These are phyloP conservation scores for Lomographa bimaculata DNA, from an alignment of 2,888 invertebrate genomes.

Conservation along the genomic window DNA sequence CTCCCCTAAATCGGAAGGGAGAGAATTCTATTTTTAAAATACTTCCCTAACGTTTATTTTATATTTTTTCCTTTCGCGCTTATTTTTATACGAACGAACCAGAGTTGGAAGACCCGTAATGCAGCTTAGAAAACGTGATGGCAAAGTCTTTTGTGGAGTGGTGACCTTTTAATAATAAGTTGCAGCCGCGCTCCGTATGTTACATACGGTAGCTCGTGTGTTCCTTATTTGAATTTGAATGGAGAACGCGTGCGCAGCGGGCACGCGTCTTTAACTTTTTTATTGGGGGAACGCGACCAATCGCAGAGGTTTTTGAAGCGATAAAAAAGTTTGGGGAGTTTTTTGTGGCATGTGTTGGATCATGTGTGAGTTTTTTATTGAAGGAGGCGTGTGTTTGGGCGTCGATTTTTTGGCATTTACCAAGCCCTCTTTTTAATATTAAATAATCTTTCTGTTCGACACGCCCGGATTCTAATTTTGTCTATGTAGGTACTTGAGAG, in stretches of 20 bases:
- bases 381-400: constrained; percentile 49
- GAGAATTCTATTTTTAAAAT: constrained; percentile 77
- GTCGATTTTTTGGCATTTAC: background rate
- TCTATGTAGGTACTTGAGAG: too few species aligned
- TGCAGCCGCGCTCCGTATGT: constrained; percentile 66
- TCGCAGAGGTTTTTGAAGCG: constrained; percentile 52
- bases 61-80: constrained; percentile 72
- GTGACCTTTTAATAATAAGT: constrained; percentile 69
- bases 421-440: background rate
- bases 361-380: constrained; percentile 48
- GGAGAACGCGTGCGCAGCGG: constrained; percentile 60
- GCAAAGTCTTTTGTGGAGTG: constrained; percentile 52
- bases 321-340: constrained; percentile 73
- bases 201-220: constrained; percentile 67
- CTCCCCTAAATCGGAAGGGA: constrained; percentile 71
- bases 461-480: too few species aligned
- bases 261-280: constrained; percentile 78
- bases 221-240: constrained; percentile 73
- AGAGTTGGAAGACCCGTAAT: constrained; percentile 41
- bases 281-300: constrained; percentile 68
- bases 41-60: constrained; percentile 78
- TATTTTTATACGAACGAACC: constrained; percentile 68
- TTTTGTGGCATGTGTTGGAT: constrained; percentile 49
- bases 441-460: background rate
- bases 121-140: constrained; percentile 24